Evolutionary conservation across 2,888 invertebrate genomes (phyloP).

Genomic region (Drosophila neotestacea): DNA sequence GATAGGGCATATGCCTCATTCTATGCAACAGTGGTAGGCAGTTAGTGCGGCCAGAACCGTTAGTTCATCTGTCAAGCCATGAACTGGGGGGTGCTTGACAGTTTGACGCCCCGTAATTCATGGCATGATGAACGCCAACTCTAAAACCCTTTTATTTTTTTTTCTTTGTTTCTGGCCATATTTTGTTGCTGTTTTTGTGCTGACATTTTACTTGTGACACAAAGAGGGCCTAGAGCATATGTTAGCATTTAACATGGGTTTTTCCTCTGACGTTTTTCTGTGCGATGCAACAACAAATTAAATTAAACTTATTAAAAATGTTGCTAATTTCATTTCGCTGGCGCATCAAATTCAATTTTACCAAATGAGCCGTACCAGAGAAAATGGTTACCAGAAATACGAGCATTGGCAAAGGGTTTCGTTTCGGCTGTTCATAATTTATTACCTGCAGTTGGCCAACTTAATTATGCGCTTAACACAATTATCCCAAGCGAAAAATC

Average conservation of each 20-base stretch:
- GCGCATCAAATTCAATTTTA: constrained; percentile 61
- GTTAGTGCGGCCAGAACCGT: constrained; percentile 46
- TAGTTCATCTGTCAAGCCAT: constrained; percentile 71
- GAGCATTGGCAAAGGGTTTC: constrained; percentile 33
- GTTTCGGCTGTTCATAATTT: constrained; percentile 64
- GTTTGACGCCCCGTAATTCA: constrained; percentile 82
- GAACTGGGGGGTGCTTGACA: constrained; percentile 74
- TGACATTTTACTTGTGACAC: constrained; percentile 64
- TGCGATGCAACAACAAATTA: constrained; percentile 28
- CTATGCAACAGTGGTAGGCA: constrained; percentile 27
- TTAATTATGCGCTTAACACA: constrained; percentile 79
- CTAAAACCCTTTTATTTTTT: constrained; percentile 39
- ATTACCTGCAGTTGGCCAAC: constrained; percentile 75
- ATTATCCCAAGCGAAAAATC: constrained; percentile 72
- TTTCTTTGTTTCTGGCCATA: constrained; percentile 24
- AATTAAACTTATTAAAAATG: constrained; percentile 63
- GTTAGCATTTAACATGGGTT: constrained; percentile 62
- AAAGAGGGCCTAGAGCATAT: constrained; percentile 40
- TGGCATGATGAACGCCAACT: constrained; percentile 77
- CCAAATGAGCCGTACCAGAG: constrained; percentile 33
- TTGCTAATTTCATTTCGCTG: constrained; percentile 64
- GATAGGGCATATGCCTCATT: background rate
- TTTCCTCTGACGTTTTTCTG: constrained; percentile 10
- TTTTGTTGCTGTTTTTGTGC: constrained; percentile 27
- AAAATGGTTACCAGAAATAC: constrained; percentile 31